A percentile compares a stretch with the other conserved stretches of the same genome.
These are phyloP conservation scores for Cryptotis parvus DNA, from an alignment of 2,113 vertebrate species.

Conservation along the genomic window DNA sequence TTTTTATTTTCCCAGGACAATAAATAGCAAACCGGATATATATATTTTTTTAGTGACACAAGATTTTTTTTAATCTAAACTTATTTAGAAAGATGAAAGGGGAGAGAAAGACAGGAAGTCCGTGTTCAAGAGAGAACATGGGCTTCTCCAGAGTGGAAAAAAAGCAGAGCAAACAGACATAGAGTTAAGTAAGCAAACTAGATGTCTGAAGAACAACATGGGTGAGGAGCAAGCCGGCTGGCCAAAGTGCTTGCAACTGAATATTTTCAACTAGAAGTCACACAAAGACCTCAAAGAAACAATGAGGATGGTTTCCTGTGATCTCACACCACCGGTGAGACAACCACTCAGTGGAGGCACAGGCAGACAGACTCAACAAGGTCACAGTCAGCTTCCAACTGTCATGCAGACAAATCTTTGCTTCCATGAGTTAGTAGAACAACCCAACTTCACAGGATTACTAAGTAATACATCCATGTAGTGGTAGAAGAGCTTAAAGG, in stretches of 20 bases:
- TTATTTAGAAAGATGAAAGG: no score
- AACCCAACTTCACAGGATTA: background rate
- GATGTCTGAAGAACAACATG: no score
- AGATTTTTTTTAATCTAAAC: no score
- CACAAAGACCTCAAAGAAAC: background rate
- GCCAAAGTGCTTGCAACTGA: background rate
- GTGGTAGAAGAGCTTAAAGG: no score
- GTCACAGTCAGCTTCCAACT: background rate
- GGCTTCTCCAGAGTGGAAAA: no score
- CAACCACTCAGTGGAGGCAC: background rate
- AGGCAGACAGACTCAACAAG: background rate
- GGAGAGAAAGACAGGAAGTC: no score
- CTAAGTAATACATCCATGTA: background rate
- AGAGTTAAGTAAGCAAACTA: no score
- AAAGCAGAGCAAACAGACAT: no score
- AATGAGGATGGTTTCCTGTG: background rate
- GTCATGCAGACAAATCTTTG: background rate
- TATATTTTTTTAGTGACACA: background rate
- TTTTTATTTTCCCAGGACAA: conserved; percentile 48
- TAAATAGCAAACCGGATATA: background rate
- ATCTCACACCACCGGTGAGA: background rate
- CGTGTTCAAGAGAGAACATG: no score
- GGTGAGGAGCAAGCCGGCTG: no score
- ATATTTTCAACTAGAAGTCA: conserved; percentile 27
- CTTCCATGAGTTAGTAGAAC: background rate